phyloP scores from a whole-genome alignment of 1,140 invertebrate species.

The Caligus rogercresseyi region DNA sequence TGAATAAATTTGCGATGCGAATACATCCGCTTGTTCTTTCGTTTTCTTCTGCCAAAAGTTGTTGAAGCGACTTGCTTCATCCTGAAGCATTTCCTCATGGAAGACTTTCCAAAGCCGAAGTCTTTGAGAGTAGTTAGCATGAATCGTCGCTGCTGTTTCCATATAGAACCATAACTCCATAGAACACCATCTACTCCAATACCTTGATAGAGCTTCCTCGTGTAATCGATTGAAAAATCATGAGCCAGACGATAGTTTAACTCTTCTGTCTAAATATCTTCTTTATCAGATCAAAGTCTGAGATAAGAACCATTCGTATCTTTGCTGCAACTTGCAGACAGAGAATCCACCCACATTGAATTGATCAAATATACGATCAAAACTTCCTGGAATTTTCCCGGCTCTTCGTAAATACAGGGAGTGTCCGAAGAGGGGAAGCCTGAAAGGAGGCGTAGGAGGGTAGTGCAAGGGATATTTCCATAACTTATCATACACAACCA shows the following conservation, averaged over 20 bases:
- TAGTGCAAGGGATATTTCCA: background rate
- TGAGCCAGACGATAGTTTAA: conserved; percentile 1
- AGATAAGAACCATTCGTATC: conserved; percentile 2
- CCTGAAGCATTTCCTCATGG: conserved; percentile 28
- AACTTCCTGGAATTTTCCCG: background rate
- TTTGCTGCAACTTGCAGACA: background rate
- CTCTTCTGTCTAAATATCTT: conserved; percentile 1
- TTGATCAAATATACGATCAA: background rate
- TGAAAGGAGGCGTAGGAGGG: background rate
- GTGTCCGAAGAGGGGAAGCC: background rate
- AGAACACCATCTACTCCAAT: background rate
- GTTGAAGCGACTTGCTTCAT: conserved; percentile 24
- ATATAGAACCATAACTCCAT: conserved; percentile 23
- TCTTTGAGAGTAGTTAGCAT: conserved; percentile 27
- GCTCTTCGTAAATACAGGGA: background rate
- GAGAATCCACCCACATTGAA: background rate
- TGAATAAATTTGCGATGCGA: conserved; percentile 15
- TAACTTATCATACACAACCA: background rate
- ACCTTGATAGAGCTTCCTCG: background rate
- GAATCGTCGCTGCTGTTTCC: conserved; percentile 29
- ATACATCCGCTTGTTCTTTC: background rate
- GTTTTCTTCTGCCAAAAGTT: conserved; percentile 19
- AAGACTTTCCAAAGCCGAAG: conserved; percentile 29
- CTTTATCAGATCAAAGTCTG: conserved; percentile 10
- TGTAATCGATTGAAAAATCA: background rate